phyloP scores from a whole-genome alignment of 2,888 invertebrate genomes.

The Patella caerulea region DNA sequence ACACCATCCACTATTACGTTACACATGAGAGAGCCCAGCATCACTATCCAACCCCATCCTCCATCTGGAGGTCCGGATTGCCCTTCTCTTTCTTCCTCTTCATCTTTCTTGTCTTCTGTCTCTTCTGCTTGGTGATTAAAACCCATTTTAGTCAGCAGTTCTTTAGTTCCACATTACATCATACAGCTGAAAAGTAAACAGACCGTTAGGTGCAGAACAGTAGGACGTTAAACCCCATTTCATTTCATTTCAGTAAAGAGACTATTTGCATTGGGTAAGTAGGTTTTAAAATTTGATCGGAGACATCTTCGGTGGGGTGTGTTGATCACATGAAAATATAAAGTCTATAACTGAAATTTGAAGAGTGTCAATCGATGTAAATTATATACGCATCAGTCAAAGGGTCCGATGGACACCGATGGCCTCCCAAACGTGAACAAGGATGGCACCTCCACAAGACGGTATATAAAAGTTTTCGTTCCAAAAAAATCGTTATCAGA shows the following conservation, averaged over 20 bases:
- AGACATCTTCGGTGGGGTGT: too few relatives aligned
- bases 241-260: not conserved
- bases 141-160: constrained; percentile 30
- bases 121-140: constrained; percentile 35
- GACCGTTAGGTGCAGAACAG: too few relatives aligned
- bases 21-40: constrained; percentile 60
- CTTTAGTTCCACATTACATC: constrained; percentile 23
- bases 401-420: too few relatives aligned
- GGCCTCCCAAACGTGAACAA: too few relatives aligned
- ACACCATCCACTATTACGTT: constrained; percentile 81
- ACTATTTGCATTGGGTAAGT: not conserved
- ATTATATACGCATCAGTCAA: too few relatives aligned
- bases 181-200: not conserved
- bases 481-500: too few relatives aligned
- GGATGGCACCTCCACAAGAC: too few relatives aligned
- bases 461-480: too few relatives aligned
- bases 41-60: constrained; percentile 68
- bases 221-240: not conserved
- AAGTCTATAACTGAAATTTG: too few relatives aligned
- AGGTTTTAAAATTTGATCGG: too few relatives aligned
- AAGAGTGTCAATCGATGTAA: too few relatives aligned
- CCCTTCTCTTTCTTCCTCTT: constrained; percentile 38
- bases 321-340: too few relatives aligned
- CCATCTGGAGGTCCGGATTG: constrained; percentile 59
- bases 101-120: constrained; percentile 43